These are phyloP conservation scores for Stigmatopora argus DNA, from an alignment of 2,113 vertebrate species.

Conservation along the genomic window DNA sequence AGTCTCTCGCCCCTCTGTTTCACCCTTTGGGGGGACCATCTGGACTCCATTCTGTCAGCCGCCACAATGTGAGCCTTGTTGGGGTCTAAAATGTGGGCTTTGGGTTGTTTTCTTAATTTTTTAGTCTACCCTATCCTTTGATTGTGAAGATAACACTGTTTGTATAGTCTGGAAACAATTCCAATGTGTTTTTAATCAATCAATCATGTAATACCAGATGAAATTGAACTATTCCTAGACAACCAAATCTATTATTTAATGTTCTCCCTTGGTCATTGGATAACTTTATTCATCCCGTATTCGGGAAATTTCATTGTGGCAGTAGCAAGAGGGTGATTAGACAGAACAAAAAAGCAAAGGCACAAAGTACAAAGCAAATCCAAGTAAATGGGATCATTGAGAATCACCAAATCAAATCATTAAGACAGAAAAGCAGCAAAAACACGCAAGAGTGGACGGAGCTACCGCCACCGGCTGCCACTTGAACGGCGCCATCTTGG, in stretches of 20 bases:
- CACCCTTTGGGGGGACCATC: constrained; percentile 54
- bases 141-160: not conserved
- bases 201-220: constrained; percentile 6
- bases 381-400: too few relatives aligned
- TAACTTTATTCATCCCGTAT: too few relatives aligned
- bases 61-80: constrained; percentile 36
- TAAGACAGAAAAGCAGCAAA: too few relatives aligned
- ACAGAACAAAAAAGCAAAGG: too few relatives aligned
- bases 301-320: too few relatives aligned
- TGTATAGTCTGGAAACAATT: constrained; percentile 16
- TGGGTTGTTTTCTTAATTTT: constrained; percentile 4
- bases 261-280: not conserved
- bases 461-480: too few relatives aligned
- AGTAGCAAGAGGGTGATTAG: not conserved
- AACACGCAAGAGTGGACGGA: too few relatives aligned
- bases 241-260: not conserved
- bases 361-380: too few relatives aligned
- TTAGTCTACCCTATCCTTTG: constrained; percentile 9
- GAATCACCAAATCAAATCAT: too few relatives aligned
- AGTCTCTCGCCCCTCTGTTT: constrained; percentile 30
- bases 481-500: too few relatives aligned
- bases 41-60: constrained; percentile 48
- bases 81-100: constrained; percentile 37
- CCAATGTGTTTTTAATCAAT: constrained; percentile 13
- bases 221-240: not conserved